Evolutionary conservation across 2,797 vertebrate genomes (phyloP).

Genomic region (Gymnothorax reevesii): DNA sequence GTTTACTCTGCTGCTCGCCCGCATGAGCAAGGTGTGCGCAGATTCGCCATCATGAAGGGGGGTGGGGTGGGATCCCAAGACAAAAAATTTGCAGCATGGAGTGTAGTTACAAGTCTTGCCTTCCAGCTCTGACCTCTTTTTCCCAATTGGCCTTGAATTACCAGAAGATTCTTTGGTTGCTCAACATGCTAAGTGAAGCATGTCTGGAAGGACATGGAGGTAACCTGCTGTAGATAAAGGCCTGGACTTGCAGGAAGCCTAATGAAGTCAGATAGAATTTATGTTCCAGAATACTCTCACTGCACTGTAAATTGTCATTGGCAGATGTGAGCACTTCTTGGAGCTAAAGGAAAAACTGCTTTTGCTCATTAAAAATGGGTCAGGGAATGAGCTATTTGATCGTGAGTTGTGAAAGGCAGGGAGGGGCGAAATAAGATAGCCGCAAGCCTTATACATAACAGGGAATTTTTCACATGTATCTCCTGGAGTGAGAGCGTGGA

Average conservation of each 20-base stretch:
- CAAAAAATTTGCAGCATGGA: background rate
- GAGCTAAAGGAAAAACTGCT: conserved; percentile 20
- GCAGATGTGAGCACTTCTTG: background rate
- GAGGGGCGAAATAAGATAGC: conserved; percentile 41
- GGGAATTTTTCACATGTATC: conserved; percentile 65
- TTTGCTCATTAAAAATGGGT: conserved; percentile 32
- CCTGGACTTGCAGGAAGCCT: conserved; percentile 9
- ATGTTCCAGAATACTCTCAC: conserved; percentile 10
- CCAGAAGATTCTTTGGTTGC: background rate
- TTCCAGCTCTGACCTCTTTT: background rate
- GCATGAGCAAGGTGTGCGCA: conserved; percentile 86
- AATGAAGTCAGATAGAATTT: conserved; percentile 2
- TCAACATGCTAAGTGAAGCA: background rate
- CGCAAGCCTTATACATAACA: conserved; percentile 52
- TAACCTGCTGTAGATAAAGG: conserved; percentile 24
- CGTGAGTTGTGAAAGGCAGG: conserved; percentile 30
- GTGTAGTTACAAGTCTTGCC: background rate
- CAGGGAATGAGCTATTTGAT: conserved; percentile 21
- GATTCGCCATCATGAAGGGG: background rate
- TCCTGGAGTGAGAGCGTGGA: conserved; percentile 25
- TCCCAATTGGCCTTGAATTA: background rate
- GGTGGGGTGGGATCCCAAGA: background rate
- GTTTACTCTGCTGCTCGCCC: conserved; percentile 90
- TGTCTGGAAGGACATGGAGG: conserved; percentile 31
- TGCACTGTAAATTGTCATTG: conserved; percentile 24